Conservation (phyloP, 2,113 vertebrate species). For the Paraplagusia blochii region DNA sequence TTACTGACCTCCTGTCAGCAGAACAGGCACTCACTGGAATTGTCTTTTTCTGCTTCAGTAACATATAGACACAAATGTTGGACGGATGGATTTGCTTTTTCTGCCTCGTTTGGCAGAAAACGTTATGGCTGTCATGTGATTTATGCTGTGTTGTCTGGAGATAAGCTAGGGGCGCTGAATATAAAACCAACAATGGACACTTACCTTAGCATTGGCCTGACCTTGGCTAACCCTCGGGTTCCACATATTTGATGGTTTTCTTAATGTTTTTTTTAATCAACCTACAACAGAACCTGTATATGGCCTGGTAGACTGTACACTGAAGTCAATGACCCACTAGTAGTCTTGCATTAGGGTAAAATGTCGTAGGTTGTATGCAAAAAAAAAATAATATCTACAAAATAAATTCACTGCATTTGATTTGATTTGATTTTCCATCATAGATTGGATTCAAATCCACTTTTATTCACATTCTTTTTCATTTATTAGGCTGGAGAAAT, state of each 20-base stretch:
- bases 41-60: constrained; percentile 36
- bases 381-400: too few relatives aligned
- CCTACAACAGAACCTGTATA: too few relatives aligned
- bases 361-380: too few relatives aligned
- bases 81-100: constrained; percentile 65
- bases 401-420: constrained; percentile 24
- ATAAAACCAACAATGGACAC: constrained; percentile 26
- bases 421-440: not conserved
- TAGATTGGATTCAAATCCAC: not conserved
- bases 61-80: constrained; percentile 58
- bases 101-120: constrained; percentile 60
- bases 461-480: constrained; percentile 21
- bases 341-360: too few relatives aligned
- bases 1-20: constrained; percentile 40
- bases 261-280: too few relatives aligned
- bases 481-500: constrained; percentile 32
- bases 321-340: too few relatives aligned
- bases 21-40: constrained; percentile 46
- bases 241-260: too few relatives aligned
- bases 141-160: constrained; percentile 57
- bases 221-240: constrained; percentile 5
- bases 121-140: constrained; percentile 57
- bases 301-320: too few relatives aligned
- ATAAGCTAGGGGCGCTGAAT: constrained; percentile 10
- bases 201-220: constrained; percentile 55